These are phyloP conservation scores for Bolinopsis microptera DNA, from an alignment of 37 sponge, comb jelly and placozoan genomes.

Conservation along the genomic window DNA sequence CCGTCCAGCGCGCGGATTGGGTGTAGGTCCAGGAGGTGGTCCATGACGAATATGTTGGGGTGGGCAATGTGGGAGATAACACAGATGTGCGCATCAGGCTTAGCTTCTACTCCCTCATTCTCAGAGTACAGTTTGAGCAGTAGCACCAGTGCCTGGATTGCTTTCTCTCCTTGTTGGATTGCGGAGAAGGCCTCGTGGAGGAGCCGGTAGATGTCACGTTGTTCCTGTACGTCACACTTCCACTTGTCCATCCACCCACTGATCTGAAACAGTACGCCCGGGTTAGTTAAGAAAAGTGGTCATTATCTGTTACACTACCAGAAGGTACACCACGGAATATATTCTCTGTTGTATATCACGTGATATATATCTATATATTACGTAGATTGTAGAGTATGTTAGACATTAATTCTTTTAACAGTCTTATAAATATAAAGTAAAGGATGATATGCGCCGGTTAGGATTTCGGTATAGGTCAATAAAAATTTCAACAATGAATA, in stretches of 20 bases:
- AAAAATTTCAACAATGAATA: too few relatives aligned
- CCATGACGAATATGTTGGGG: conserved; percentile 51
- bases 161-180: conserved; percentile 4
- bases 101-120: conserved; percentile 50
- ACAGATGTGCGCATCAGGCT: conserved; percentile 23
- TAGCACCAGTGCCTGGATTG: neutral
- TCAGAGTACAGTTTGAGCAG: conserved; percentile 42
- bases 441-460: too few relatives aligned
- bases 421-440: too few relatives aligned
- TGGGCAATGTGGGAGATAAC: conserved; percentile 54
- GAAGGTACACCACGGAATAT: too few relatives aligned
- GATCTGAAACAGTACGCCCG: neutral
- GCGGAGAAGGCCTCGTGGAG: conserved; percentile 60
- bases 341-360: too few relatives aligned
- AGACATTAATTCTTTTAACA: too few relatives aligned
- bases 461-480: too few relatives aligned
- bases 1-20: conserved; percentile 54
- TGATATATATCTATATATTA: too few relatives aligned
- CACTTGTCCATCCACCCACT: neutral
- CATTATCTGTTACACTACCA: too few relatives aligned
- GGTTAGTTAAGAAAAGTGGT: too few relatives aligned
- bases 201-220: neutral
- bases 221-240: conserved; percentile 33
- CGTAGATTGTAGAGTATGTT: too few relatives aligned
- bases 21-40: conserved; percentile 41